Evolutionary conservation across 2,113 vertebrate genomes (phyloP), one percentile per base, ranked within the genome.

Genomic region (Rynchops niger): DNA sequence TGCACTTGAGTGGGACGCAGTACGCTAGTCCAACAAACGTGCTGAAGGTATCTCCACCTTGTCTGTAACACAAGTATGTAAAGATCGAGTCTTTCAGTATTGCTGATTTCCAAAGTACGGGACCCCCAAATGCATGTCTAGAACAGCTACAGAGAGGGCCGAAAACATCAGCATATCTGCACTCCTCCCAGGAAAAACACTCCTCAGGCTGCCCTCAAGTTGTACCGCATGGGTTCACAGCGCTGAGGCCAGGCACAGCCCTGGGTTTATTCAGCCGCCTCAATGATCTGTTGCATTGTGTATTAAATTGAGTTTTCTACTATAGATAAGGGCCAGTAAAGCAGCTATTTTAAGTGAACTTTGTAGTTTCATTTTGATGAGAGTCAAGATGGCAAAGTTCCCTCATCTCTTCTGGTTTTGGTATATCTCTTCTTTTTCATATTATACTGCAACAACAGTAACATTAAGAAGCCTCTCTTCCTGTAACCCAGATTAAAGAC

Each of bases 81-180:
- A 16, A 49, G 29, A 84, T 18, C 0, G 4, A 52, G 47, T 32
- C 52, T 21, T 34, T 63, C 71, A 21, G 26, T 18, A 16, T 9
- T 15, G 58, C 38, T 40, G 22, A 9, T 63, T 27, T n/a, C 70
- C 17, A 19, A 2, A 2, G 27, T 8, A 26, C 1, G 0, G 21
- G 5, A 6, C 19, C 34, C 42, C 42, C 23, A 25, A 7, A 40
- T 7, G 23, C 30, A 3, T 5, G 4, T 4, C 47, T 16, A 20
- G 36, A 83, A 50, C 50, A 26, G 34, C 30, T 22, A 15, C 34
- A 4, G 2, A 25, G 20, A 19, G 52, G 11, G 0, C 40, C 58
- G 62, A 15, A 29, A 20, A 7, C 2, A 0, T 9, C 4, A 0
- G 34, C 3, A 1, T 21, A n/a, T 16, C 80, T 42, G 43, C 15